Evolutionary conservation across 2,888 invertebrate species (phyloP).

Genomic region (Podotricha telesiphe): DNA sequence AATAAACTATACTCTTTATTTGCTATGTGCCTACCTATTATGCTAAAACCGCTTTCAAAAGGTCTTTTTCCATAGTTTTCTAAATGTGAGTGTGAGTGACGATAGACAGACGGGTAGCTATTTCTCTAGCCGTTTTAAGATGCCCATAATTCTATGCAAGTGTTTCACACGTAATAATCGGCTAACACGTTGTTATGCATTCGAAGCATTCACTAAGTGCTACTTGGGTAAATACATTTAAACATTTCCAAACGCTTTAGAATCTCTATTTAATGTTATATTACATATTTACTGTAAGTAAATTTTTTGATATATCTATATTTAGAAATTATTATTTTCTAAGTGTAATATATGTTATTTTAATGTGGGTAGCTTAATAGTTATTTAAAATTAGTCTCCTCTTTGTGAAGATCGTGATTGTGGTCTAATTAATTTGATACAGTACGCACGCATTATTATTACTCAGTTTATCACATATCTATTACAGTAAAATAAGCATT

Average conservation of each 20-base stretch:
- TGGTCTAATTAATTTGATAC: too few species aligned
- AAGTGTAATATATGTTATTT: too few species aligned
- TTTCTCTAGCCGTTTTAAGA: slow-evolving; percentile 67
- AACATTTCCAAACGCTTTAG: slow-evolving; percentile 38
- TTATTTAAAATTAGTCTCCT: too few species aligned
- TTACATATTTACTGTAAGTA: not conserved
- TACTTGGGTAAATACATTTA: slow-evolving; percentile 46
- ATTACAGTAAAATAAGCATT: too few species aligned
- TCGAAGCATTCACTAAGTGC: slow-evolving; percentile 58
- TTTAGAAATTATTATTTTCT: too few species aligned
- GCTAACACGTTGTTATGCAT: slow-evolving; percentile 60
- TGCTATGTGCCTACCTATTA: not conserved
- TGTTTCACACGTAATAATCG: slow-evolving; percentile 75
- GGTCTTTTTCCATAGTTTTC: slow-evolving; percentile 48
- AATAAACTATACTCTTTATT: too few species aligned
- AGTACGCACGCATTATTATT: too few species aligned
- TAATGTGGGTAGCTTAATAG: too few species aligned
- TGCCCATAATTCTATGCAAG: slow-evolving; percentile 67
- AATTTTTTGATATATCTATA: not conserved
- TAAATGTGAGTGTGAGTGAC: slow-evolving; percentile 52
- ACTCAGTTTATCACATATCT: too few species aligned
- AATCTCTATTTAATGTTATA: slow-evolving; percentile 35
- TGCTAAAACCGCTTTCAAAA: not conserved
- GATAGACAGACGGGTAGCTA: slow-evolving; percentile 60
- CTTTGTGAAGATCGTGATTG: too few species aligned